Conservation (phyloP, 2,888 invertebrate species). For the Calephelis perditalis region DNA sequence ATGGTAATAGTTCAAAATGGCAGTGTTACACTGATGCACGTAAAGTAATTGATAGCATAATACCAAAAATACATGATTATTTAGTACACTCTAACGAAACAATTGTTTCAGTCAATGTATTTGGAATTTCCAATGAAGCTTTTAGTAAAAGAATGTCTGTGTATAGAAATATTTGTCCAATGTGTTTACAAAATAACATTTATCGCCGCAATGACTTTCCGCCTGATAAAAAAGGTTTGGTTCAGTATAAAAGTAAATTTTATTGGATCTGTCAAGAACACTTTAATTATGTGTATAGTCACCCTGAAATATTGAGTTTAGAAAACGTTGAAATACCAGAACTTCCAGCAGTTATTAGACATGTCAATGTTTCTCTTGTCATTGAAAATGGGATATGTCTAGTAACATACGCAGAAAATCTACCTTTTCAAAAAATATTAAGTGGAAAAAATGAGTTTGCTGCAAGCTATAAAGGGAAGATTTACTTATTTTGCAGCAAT, state of each 20-base stretch:
- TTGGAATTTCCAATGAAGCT: conserved; percentile 77
- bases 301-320: conserved; percentile 52
- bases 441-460: conserved; percentile 65
- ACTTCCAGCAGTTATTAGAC: conserved; percentile 66
- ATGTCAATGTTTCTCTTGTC: conserved; percentile 52
- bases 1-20: conserved; percentile 76
- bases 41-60: conserved; percentile 47
- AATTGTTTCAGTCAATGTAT: conserved; percentile 65
- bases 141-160: conserved; percentile 68
- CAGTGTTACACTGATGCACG: conserved; percentile 65
- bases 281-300: conserved; percentile 55
- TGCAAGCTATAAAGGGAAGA: conserved; percentile 62
- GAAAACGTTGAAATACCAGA: conserved; percentile 57
- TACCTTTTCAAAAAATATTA: conserved; percentile 62
- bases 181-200: conserved; percentile 66
- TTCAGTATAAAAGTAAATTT: conserved; percentile 72
- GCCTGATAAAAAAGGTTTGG: conserved; percentile 72
- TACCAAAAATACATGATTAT: conserved; percentile 70
- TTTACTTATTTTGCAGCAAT: conserved; percentile 76
- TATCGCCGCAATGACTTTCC: conserved; percentile 59
- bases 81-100: conserved; percentile 60
- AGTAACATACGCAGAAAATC: conserved; percentile 77
- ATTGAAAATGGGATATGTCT: conserved; percentile 79
- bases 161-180: conserved; percentile 77
- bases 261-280: conserved; percentile 81